Percentiles rank a stretch among this genome's conserved stretches.
Evolutionary conservation across 2,113 vertebrate species (phyloP).

Genomic region (Irena cyanogastra): DNA sequence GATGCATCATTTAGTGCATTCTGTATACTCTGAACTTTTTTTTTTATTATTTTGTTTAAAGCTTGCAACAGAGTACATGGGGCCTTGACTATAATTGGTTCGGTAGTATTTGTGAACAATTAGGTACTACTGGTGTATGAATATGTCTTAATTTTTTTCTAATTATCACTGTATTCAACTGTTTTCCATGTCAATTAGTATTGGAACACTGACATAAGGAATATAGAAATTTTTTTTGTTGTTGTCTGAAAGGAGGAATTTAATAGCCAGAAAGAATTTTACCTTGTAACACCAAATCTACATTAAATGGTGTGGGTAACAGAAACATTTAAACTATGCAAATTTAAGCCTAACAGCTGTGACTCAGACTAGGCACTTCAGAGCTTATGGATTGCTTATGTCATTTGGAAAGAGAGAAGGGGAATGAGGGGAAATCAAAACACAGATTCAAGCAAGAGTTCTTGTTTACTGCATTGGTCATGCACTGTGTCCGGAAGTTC

Average conservation of each 20-base stretch:
- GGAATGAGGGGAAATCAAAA: not conserved
- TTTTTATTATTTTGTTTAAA: not conserved
- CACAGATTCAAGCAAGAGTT: not conserved
- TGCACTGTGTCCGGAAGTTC: not conserved
- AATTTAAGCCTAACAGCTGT: constrained; percentile 47
- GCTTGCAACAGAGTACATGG: not conserved
- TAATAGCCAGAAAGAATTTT: constrained; percentile 24
- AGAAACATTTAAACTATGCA: constrained; percentile 70
- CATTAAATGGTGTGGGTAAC: constrained; percentile 4
- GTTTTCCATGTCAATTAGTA: not conserved
- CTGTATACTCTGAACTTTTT: not conserved
- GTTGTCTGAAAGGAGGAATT: constrained; percentile 34
- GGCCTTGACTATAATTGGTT: constrained; percentile 15
- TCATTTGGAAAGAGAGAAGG: not conserved
- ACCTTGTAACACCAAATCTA: constrained; percentile 1
- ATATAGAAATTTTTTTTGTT: not conserved
- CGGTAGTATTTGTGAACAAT: not conserved
- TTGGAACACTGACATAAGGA: not conserved
- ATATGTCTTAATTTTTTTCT: not conserved
- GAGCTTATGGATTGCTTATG: not conserved
- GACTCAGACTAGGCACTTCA: constrained; percentile 26
- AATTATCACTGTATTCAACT: not conserved
- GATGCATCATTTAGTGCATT: not conserved
- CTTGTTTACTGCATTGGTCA: not conserved
- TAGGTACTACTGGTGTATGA: not conserved